Base-by-base conservation (phyloP, 2,888 invertebrate species). In the Lepidochrysops patricia region DNA sequence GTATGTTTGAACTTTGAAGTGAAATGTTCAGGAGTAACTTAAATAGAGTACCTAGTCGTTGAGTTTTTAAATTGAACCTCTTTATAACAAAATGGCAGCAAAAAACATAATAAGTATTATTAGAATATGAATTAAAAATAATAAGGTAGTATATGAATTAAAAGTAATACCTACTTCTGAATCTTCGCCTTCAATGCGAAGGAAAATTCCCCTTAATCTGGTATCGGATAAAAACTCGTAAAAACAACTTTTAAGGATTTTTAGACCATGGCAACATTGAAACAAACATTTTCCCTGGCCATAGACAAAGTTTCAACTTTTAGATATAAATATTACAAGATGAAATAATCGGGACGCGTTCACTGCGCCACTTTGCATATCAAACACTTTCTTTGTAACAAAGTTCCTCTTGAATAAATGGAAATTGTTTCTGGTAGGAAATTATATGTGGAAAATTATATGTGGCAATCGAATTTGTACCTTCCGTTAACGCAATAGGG, bases 321-420 rank as follows among this genome's bases (percentile, higher is more conserved):
- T 43, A 32, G 54, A 54, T 19, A 54, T 23, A 32, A 54, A 54
- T 54, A 54, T 54, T 54, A 54, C 54, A 19, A 54, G 54, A 54
- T 19, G 52, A 59, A 59, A 59, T 59, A 52, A 59, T 59, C 35
- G 32, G 58, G 12, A 52, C 58, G 52, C 58, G 50, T 52, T 32
- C 58, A 35, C 26, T 34, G 15, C 26, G 35, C 52, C 58, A 59
- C 35, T 59, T 59, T 59, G 58, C 58, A 59, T 59, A 59, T 59
- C 58, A 52, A 59, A 52, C 58, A 59, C 32, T 58, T 58, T 52
- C 32, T 58, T 58, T 58, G 52, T 58, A 26, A 58, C 23, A 58
- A 58, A 58, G 34, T 58, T 50, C 15, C 34, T 58, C 35, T 58
- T 50, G 50, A 58, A 58, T 58, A 50, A 58, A 58, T 58, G 50